These are phyloP conservation scores for Gobius niger DNA, from an alignment of 2,113 vertebrate species.

Conservation along the genomic window DNA sequence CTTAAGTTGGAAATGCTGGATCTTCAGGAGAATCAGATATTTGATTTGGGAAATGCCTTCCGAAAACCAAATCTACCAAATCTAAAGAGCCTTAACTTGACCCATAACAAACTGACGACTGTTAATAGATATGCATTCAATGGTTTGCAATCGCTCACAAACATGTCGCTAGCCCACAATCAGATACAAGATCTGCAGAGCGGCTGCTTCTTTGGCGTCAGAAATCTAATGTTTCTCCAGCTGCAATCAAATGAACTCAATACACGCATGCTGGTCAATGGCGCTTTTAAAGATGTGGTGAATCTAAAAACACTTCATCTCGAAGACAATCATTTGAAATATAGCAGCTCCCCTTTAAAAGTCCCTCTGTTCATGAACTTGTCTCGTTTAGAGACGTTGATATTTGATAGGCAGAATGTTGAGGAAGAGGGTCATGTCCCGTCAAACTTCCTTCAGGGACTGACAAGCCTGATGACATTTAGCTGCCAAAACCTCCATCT, in stretches of 20 bases:
- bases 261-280: fast-evolving
- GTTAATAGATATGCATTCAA: constrained; percentile 29
- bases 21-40: constrained; percentile 61
- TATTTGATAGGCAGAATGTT: constrained; percentile 48
- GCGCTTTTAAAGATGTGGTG: constrained; percentile 51
- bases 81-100: constrained; percentile 52
- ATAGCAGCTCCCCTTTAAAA: fast-evolving
- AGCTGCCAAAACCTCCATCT: constrained; percentile 50
- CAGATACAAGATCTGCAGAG: constrained; percentile 43
- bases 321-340: constrained; percentile 61
- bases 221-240: constrained; percentile 33
- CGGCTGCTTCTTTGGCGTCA: constrained; percentile 56
- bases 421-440: constrained; percentile 39
- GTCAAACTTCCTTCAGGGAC: constrained; percentile 69
- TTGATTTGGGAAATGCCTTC: constrained; percentile 52
- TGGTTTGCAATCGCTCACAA: constrained; percentile 44
- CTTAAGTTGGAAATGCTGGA: constrained; percentile 52
- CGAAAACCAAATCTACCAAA: constrained; percentile 37
- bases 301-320: constrained; percentile 62
- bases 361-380: constrained; percentile 63
- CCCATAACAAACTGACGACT: constrained; percentile 54
- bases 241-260: constrained; percentile 58
- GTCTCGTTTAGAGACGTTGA: constrained; percentile 51
- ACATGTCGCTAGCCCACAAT: constrained; percentile 63
- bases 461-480: constrained; percentile 65